Evolutionary conservation across 2,113 vertebrate species (phyloP), one percentile per base, ranked within the genome.

Genomic region (Poeciliopsis prolifica): DNA sequence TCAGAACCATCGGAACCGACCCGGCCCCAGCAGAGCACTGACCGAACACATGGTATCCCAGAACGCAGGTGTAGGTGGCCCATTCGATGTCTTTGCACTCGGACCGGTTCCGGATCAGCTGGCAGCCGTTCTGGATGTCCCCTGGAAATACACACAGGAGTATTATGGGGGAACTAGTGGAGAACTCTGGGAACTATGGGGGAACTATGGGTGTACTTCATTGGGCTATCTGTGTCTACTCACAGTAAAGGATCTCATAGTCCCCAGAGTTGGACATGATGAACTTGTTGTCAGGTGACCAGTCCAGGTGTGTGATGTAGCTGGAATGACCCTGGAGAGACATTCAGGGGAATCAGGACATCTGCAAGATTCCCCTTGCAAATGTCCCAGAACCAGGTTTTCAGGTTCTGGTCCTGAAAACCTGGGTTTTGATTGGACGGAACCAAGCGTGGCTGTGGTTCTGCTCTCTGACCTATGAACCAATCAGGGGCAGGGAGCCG

Each of bases 251-350:
- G 93, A 99, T 99, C 95, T 99, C 98, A 73, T 99, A 99, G 94
- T 99, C 98, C 94, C 98, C 98, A 29, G 98, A 99, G 95, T 99
- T 99, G 92, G 98, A 99, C 98, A 99, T 99, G 93, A 99, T 98
- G 82, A 96, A 96, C 86, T 96, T 97, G 92, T 99, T 99, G 93
- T 99, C 97, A 14, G 97, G 98, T 86, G 97, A 99, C 97, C 97
- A 99, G 93, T 99, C 98, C 89, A 99, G 96, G 91, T 99, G 98
- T 74, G 98, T 99, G 93, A 99, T 99, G 91, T 99, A 99, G 94
- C 98, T 99, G 93, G 98, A 98, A 96, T 99, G 98, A 93, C 98
- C 98, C 98, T 99, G 94, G 89, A 80, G 63, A 79, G 29, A 61
- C 19, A 83, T 19, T 65, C 44, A 80, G 22, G 26, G 8, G 26